These are phyloP conservation scores for Charaxes varanes DNA, from an alignment of 1,140 invertebrate genomes.

Conservation along the genomic window DNA sequence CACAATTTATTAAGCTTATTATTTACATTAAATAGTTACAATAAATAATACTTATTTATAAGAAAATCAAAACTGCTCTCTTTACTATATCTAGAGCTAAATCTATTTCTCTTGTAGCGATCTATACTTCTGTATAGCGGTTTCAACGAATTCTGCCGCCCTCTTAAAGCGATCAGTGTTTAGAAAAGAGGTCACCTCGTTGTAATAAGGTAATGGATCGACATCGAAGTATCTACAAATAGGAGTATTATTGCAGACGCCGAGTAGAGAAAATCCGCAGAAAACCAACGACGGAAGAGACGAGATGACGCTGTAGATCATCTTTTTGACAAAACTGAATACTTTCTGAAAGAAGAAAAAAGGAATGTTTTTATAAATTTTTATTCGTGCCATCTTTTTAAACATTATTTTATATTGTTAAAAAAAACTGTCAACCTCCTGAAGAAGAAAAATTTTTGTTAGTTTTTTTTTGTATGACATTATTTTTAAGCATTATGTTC, in stretches of 20 bases:
- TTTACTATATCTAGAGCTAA: no score
- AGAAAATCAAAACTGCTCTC: no score
- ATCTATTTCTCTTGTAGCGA: neutral
- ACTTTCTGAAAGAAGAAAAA: conserved; percentile 18
- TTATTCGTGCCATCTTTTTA: no score
- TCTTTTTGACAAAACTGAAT: conserved; percentile 15
- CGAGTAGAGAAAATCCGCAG: conserved; percentile 9
- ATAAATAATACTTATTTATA: no score
- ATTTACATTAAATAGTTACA: no score
- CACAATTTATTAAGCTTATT: no score
- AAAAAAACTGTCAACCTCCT: no score
- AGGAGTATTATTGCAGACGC: conserved; percentile 26
- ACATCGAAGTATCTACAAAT: conserved; percentile 16
- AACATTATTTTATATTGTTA: no score
- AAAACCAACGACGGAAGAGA: conserved; percentile 18
- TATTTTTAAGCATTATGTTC: no score
- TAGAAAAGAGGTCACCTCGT: conserved; percentile 2
- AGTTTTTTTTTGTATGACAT: no score
- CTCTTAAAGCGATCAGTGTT: conserved; percentile 22
- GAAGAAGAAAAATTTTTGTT: no score
- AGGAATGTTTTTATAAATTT: conserved; percentile 3
- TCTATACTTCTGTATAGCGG: conserved; percentile 24
- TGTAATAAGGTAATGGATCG: neutral
- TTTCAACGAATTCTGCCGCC: conserved; percentile 25
- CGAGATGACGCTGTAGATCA: conserved; percentile 4